phyloP scores from a whole-genome alignment of 2,113 vertebrate species.

The Aix galericulata region DNA sequence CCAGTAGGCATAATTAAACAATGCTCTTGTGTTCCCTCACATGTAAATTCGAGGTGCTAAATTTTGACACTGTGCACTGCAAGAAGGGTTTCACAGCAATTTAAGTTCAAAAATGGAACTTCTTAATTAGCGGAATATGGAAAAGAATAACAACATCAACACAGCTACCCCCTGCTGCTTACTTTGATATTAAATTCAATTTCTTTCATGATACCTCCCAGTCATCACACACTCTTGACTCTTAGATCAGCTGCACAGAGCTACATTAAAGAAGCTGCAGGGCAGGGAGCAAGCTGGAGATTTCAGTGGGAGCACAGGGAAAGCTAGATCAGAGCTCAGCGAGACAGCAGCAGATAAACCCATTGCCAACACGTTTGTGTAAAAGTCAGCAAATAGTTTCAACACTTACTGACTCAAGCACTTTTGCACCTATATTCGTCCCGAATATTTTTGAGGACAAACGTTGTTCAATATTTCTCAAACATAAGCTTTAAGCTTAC shows the following conservation, averaged over 20 bases:
- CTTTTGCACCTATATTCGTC: neutral
- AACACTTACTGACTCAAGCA: neutral
- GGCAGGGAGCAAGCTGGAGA: neutral
- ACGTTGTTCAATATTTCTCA: neutral
- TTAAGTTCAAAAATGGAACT: neutral
- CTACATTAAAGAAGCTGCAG: neutral
- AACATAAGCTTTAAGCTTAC: neutral
- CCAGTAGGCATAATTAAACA: neutral
- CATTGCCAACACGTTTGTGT: neutral
- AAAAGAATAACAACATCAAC: neutral
- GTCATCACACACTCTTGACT: rapidly evolving
- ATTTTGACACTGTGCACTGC: neutral
- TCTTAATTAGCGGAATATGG: neutral
- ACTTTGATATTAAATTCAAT: neutral
- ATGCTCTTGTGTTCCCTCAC: neutral
- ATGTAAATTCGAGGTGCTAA: neutral
- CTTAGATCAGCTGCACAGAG: neutral
- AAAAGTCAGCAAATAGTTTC: neutral
- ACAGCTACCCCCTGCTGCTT: neutral
- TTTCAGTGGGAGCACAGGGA: neutral
- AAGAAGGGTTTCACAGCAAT: neutral
- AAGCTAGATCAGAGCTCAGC: neutral
- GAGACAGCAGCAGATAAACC: neutral
- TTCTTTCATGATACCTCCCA: neutral
- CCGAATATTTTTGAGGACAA: neutral